Evolutionary conservation across 2,797 vertebrate genomes (phyloP).

Genomic region (Podarcis siculus): DNA sequence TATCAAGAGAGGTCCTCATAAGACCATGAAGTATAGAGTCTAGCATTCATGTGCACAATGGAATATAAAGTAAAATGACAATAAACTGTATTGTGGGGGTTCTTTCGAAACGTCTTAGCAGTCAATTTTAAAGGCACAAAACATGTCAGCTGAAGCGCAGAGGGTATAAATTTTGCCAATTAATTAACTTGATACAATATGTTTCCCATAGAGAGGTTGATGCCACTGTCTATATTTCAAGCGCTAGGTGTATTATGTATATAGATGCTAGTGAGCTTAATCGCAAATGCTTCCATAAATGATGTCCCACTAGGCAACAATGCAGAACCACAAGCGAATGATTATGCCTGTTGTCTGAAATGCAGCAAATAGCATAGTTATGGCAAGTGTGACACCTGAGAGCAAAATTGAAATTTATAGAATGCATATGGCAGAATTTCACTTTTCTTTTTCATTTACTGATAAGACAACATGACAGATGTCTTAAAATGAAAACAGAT

Average conservation of each 20-base stretch:
- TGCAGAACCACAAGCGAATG: conserved; percentile 62
- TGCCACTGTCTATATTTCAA: conserved; percentile 53
- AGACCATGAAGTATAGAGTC: too few relatives aligned
- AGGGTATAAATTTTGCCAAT: conserved; percentile 39
- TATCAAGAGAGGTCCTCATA: too few relatives aligned
- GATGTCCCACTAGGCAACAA: conserved; percentile 54
- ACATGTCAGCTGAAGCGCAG: conserved; percentile 24
- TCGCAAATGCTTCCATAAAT: conserved; percentile 67
- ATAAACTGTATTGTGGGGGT: not conserved
- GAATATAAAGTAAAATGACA: not conserved
- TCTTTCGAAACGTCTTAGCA: conserved; percentile 23
- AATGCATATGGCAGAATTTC: conserved; percentile 73
- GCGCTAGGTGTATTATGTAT: conserved; percentile 30
- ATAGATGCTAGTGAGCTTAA: conserved; percentile 60
- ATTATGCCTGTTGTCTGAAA: conserved; percentile 71
- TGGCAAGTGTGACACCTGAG: conserved; percentile 78
- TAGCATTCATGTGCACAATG: not conserved
- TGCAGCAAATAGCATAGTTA: conserved; percentile 60
- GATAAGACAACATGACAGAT: conserved; percentile 75
- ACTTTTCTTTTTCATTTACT: conserved; percentile 76
- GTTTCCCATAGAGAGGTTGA: conserved; percentile 51
- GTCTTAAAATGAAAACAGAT: conserved; percentile 76
- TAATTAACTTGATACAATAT: conserved; percentile 51
- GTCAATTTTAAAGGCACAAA: conserved; percentile 32
- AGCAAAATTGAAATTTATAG: conserved; percentile 78